Evolutionary conservation across 2,113 vertebrate genomes (phyloP).

Genomic region (Chaetorhynchus papuensis): DNA sequence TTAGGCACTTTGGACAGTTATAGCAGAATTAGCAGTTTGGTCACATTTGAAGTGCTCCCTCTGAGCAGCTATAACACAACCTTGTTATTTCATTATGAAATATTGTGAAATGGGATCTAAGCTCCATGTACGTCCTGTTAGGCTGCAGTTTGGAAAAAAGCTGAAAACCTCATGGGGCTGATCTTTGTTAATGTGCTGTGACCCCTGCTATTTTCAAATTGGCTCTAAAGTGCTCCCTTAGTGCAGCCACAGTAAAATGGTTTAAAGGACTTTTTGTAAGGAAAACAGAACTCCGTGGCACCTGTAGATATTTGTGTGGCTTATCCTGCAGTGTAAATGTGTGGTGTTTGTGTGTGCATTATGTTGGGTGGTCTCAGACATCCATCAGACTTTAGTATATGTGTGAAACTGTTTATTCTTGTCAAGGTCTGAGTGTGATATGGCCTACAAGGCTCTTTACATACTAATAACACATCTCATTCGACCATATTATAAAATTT

Average conservation of each 20-base stretch:
- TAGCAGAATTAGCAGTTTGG: constrained; percentile 56
- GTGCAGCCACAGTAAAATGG: neutral
- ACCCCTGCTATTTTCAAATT: constrained; percentile 45
- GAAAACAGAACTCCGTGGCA: neutral
- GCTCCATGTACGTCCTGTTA: constrained; percentile 13
- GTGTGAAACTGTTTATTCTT: neutral
- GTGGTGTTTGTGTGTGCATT: neutral
- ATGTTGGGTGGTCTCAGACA: neutral
- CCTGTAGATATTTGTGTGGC: neutral
- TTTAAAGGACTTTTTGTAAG: neutral
- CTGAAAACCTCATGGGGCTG: neutral
- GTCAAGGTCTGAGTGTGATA: neutral
- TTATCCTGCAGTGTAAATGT: neutral
- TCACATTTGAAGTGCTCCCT: constrained; percentile 52
- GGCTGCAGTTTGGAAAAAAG: neutral
- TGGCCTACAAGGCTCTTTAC: neutral
- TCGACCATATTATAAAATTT: neutral
- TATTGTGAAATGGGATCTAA: constrained; percentile 45
- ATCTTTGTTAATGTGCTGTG: constrained; percentile 30
- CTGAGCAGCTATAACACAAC: constrained; percentile 39
- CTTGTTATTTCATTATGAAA: constrained; percentile 64
- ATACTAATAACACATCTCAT: neutral
- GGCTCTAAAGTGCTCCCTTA: neutral
- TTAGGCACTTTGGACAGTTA: constrained; percentile 37
- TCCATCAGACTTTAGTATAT: neutral